phyloP scores from a whole-genome alignment of 1,140 invertebrate genomes.

The Hylaeus anthracinus region DNA sequence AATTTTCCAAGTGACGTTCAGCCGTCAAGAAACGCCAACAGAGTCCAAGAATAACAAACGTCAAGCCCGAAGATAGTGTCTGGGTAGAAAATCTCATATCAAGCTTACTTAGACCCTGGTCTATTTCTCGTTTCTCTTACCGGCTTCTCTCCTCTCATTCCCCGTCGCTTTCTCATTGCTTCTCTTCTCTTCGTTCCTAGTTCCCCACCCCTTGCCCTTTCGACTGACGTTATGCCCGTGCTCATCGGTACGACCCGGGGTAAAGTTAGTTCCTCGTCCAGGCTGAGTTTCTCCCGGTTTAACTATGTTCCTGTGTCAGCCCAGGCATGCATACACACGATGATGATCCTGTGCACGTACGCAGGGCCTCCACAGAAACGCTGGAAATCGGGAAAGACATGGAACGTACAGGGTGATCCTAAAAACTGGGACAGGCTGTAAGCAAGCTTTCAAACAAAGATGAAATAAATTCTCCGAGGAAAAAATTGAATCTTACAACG shows the following conservation, averaged over 20 bases:
- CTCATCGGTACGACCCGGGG: slow-evolving; percentile 19
- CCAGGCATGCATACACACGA: not conserved
- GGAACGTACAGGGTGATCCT: not conserved
- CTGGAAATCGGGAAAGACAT: not conserved
- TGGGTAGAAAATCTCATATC: slow-evolving; percentile 15
- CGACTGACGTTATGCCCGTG: slow-evolving; percentile 13
- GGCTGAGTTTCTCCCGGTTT: slow-evolving; percentile 46
- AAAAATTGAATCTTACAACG: too few species aligned
- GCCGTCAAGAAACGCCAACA: too few species aligned
- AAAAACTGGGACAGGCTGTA: too few species aligned
- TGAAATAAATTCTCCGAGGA: too few species aligned
- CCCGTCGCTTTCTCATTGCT: not conserved
- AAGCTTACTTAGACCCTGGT: slow-evolving; percentile 14
- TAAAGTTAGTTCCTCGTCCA: slow-evolving; percentile 54
- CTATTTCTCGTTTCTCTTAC: not conserved
- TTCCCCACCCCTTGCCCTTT: slow-evolving; percentile 16
- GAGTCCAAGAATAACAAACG: not conserved
- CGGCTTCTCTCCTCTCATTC: not conserved
- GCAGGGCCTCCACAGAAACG: not conserved
- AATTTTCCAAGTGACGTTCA: too few species aligned
- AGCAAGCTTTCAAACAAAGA: too few species aligned
- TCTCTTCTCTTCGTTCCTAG: not conserved
- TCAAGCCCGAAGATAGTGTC: not conserved
- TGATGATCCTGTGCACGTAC: too few species aligned
- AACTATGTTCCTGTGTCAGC: slow-evolving; percentile 16